Evolutionary conservation across 2,888 invertebrate species (phyloP).

Genomic region (Drosophila putrida): DNA sequence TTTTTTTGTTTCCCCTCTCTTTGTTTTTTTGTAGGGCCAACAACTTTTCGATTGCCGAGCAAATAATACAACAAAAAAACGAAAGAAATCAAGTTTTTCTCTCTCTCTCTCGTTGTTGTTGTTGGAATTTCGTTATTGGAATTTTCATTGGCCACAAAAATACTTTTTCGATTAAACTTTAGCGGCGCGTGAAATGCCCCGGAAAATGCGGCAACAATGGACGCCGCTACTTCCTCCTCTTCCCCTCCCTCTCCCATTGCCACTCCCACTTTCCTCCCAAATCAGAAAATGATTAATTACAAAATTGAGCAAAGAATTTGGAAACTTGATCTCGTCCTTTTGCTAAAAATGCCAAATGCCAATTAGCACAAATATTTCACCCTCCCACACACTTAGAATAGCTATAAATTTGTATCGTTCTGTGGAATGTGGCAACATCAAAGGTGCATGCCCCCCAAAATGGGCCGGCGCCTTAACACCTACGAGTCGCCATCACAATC

Average conservation of each 20-base stretch:
- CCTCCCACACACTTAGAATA: conserved; percentile 59
- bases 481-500: background rate
- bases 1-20: too few relatives aligned
- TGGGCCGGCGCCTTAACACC: conserved; percentile 1
- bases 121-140: conserved; percentile 70
- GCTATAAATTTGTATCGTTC: conserved; percentile 62
- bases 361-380: conserved; percentile 73
- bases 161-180: conserved; percentile 79
- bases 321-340: conserved; percentile 40
- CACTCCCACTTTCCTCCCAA: conserved; percentile 32
- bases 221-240: background rate
- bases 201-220: conserved; percentile 28
- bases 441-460: conserved; percentile 24
- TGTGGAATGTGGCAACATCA: conserved; percentile 32
- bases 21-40: background rate
- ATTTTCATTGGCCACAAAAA: conserved; percentile 79
- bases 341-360: conserved; percentile 62
- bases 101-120: conserved; percentile 17
- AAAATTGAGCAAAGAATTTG: conserved; percentile 35
- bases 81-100: conserved; percentile 51
- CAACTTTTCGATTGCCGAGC: conserved; percentile 18
- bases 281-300: conserved; percentile 77
- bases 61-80: conserved; percentile 20
- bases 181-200: conserved; percentile 74
- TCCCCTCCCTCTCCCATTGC: background rate